These are phyloP conservation scores for Drosophila eugracilis DNA, from an alignment of 1,140 invertebrate species.

Conservation along the genomic window DNA sequence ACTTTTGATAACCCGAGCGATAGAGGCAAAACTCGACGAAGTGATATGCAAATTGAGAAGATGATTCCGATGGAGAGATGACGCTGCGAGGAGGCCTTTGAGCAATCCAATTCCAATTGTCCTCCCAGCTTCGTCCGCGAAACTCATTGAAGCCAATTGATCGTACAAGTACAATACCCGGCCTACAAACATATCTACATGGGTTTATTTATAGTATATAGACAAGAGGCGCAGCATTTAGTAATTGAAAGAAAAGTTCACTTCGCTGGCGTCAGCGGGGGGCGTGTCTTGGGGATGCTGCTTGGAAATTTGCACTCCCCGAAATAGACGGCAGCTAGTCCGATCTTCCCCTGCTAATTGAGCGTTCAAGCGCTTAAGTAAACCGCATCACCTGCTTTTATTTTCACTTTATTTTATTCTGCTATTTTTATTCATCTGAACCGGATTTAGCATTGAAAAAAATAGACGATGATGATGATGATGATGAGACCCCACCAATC, in stretches of 20 bases:
- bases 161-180: conserved; percentile 56
- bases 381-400: conserved; percentile 29
- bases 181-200: conserved; percentile 3
- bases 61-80: conserved; percentile 10
- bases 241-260: conserved; percentile 24
- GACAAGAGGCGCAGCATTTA: conserved; percentile 4
- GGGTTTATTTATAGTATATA: conserved; percentile 21
- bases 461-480: conserved; percentile 39
- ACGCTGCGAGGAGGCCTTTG: conserved; percentile 25
- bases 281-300: conserved; percentile 4
- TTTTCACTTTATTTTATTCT: conserved; percentile 25
- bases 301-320: not conserved
- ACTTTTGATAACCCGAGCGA: conserved; percentile 25
- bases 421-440: conserved; percentile 42
- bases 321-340: not conserved
- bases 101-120: conserved; percentile 49
- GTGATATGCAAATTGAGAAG: conserved; percentile 35
- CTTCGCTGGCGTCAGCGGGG: conserved; percentile 42
- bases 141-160: conserved; percentile 79
- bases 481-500: conserved; percentile 43
- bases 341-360: conserved; percentile 45
- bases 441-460: conserved; percentile 47
- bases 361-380: conserved; percentile 34
- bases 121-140: conserved; percentile 51
- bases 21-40: not conserved